phyloP scores from a whole-genome alignment of 1,140 invertebrate genomes.

The Pseudomyrmex sp. region DNA sequence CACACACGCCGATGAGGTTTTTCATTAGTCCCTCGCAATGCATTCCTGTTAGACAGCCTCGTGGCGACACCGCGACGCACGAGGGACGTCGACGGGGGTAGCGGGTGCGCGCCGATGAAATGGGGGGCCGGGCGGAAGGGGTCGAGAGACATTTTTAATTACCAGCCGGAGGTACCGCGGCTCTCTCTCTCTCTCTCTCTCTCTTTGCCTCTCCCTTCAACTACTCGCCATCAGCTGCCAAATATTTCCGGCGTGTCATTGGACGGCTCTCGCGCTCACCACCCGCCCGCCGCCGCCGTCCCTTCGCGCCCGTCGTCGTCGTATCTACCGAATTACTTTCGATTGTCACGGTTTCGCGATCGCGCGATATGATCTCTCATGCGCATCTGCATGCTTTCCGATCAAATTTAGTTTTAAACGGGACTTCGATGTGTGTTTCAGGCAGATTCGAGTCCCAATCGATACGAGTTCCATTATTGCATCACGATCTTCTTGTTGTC shows the following conservation, averaged over 20 bases:
- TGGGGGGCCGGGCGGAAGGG: conserved; percentile 61
- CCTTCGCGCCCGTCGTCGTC: conserved; percentile 48
- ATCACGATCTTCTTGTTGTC: neutral
- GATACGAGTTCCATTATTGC: neutral
- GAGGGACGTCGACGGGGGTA: conserved; percentile 39
- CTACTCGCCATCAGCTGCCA: conserved; percentile 79
- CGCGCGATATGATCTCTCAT: conserved; percentile 41
- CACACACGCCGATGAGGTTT: conserved; percentile 80
- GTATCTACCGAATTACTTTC: conserved; percentile 65
- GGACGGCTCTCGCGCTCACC: conserved; percentile 61
- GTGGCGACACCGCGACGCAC: conserved; percentile 66
- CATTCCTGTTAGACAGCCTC: conserved; percentile 78
- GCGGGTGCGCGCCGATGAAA: conserved; percentile 39
- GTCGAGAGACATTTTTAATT: conserved; percentile 82
- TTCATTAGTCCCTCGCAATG: conserved; percentile 81
- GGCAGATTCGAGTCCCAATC: too few species aligned
- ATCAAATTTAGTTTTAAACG: neutral
- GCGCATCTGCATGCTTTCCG: neutral
- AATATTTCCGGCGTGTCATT: conserved; percentile 80
- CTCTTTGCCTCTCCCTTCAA: conserved; percentile 34
- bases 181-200: conserved; percentile 50
- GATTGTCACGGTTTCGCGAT: conserved; percentile 59
- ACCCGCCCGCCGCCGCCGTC: conserved; percentile 35
- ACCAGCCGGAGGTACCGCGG: conserved; percentile 75
- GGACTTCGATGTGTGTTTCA: neutral